Evolutionary conservation across 2,797 vertebrate genomes (phyloP).

Genomic region (Lacerta bilineata): DNA sequence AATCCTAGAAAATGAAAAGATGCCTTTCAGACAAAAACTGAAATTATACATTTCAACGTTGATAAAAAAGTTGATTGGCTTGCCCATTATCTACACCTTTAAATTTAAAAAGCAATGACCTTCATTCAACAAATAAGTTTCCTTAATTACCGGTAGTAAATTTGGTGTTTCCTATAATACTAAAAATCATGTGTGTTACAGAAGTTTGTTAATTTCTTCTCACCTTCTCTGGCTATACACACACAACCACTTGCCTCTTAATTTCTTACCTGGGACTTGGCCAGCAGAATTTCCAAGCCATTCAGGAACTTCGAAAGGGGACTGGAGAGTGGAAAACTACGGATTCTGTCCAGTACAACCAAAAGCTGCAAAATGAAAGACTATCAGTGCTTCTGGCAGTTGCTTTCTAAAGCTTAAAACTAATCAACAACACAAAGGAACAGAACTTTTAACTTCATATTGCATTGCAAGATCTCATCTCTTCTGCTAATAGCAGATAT

Average conservation of each 20-base stretch:
- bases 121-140: background rate
- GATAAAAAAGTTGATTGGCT: background rate
- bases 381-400: background rate
- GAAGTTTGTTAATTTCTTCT: background rate
- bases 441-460: background rate
- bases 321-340: conserved; percentile 90
- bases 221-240: background rate
- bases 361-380: conserved; percentile 82
- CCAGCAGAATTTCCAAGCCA: conserved; percentile 95
- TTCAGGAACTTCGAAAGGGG: conserved; percentile 95
- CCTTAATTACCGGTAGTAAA: background rate
- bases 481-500: background rate
- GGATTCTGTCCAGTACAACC: conserved; percentile 91
- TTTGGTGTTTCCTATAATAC: background rate
- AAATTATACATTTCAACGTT: background rate
- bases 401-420: background rate
- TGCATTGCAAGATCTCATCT: background rate
- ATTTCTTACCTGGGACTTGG: conserved; percentile 91
- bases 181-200: background rate
- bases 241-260: no score
- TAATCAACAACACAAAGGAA: background rate
- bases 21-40: conserved; percentile 15
- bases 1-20: conserved; percentile 84
- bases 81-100: background rate
- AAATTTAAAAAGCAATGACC: background rate